Evolutionary conservation across 1,140 invertebrate species (phyloP), one percentile per base, ranked within the genome.

Genomic region (Stegodyphus mimosarum): DNA sequence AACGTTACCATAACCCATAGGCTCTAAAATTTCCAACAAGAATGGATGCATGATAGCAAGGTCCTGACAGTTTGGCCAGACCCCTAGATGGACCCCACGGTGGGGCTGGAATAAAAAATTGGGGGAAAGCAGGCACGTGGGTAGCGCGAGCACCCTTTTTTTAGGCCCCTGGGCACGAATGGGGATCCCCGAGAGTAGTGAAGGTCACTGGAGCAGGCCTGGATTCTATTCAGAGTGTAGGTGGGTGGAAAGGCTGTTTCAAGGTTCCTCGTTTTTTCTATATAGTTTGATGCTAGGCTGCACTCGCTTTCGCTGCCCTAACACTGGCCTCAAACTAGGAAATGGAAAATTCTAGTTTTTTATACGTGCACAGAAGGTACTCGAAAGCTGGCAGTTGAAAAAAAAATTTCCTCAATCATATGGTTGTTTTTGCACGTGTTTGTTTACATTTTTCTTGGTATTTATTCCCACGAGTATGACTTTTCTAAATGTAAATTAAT

Each of bases 191-290:
- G 33, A 52, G 11, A 33, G 49, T 74, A 17, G 10, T 83, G 72
- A 84, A 84, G 81, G 81, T 84, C 81, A 76, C 81, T 76, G 10
- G 78, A 81, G 52, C 69, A 81, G 50, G 50, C 17, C 48, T 18
- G 18, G 10, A 18, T 55, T 73, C n/a, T 73, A n/a, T 67, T 67
- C 7, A 67, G n/a, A 3, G n/a, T 67, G 71, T 53, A 55, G 53
- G 81, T 84, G 52, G 70, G 50, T 74, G 81, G 67, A 51, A 69
- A 76, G 81, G 81, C 51, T 83, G 80, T 69, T 75, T 70, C 81
- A 84, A 84, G 81, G 81, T 67, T 18, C 71, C 55, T 71, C 67
- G 11, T 84, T 84, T 83, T 83, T 84, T 84, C 7, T 10, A 84
- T 10, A 49, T 60, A 76, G 50, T 84, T 83, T 84, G 71, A 18